Conservation (phyloP, 1,140 invertebrate genomes). For the Hylaeus volcanicus region DNA sequence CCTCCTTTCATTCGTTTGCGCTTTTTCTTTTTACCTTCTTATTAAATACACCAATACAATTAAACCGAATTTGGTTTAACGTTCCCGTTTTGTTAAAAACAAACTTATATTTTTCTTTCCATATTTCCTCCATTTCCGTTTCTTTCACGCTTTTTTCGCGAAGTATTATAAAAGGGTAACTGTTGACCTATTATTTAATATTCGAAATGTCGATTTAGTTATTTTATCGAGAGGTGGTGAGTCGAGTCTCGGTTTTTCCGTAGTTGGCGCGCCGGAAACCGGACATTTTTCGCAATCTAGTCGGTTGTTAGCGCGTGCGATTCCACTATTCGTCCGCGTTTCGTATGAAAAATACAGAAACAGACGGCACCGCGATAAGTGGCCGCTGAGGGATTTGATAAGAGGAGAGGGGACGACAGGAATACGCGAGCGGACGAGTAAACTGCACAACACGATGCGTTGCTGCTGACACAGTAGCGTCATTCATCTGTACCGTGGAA, state of each 20-base stretch:
- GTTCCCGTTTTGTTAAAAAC: no score
- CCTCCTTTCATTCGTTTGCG: no score
- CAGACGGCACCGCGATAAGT: conserved; percentile 12
- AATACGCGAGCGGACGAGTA: conserved; percentile 23
- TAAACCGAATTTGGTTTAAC: no score
- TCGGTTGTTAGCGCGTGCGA: conserved; percentile 10
- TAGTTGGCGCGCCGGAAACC: background rate
- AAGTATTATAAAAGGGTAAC: no score
- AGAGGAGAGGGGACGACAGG: background rate
- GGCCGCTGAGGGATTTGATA: background rate
- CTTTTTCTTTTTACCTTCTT: no score
- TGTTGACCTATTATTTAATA: no score
- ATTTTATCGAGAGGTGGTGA: no score
- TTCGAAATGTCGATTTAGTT: no score
- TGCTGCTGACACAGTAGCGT: conserved; percentile 27
- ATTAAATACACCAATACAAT: no score
- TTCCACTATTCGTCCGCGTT: conserved; percentile 22
- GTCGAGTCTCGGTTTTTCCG: background rate
- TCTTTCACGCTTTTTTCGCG: no score
- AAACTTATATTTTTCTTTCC: no score
- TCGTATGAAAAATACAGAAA: conserved; percentile 28
- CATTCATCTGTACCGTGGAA: conserved; percentile 44
- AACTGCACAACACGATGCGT: conserved; percentile 30
- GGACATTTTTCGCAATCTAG: conserved; percentile 20
- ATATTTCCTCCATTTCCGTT: no score